Percentiles rank a stretch among this genome's conserved stretches.
phyloP scores from a whole-genome alignment of 2,888 invertebrate species.

The Dicranocentrus wangi region DNA sequence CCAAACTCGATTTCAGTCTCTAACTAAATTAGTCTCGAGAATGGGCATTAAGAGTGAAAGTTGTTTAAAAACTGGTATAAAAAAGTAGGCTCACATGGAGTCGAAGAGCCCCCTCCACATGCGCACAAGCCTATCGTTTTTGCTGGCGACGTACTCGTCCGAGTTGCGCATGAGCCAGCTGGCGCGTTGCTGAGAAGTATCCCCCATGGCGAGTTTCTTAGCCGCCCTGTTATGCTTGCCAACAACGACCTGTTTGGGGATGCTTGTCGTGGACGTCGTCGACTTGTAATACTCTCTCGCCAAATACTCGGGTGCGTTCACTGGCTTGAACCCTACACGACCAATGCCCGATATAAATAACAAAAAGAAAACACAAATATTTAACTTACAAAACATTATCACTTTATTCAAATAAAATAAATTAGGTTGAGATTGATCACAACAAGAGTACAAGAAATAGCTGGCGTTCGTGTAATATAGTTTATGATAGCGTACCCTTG shows the following conservation, averaged over 20 bases:
- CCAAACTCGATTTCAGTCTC: too few relatives aligned
- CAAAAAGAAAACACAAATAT: too few relatives aligned
- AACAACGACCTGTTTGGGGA: not conserved
- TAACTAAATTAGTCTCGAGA: too few relatives aligned
- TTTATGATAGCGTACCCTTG: conserved; percentile 17
- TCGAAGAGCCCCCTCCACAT: conserved; percentile 25
- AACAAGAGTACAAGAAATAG: too few relatives aligned
- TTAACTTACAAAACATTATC: too few relatives aligned
- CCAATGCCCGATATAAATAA: too few relatives aligned
- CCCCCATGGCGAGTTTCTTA: too few relatives aligned
- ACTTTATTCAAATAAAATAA: too few relatives aligned
- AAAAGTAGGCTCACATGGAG: conserved; percentile 28
- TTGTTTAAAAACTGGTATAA: too few relatives aligned
- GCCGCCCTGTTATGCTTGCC: not conserved
- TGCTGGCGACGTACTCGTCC: conserved; percentile 22
- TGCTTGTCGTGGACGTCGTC: conserved; percentile 37
- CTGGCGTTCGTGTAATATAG: too few relatives aligned
- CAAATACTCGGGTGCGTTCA: conserved; percentile 60
- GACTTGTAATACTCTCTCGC: conserved; percentile 67
- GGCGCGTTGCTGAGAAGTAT: too few relatives aligned
- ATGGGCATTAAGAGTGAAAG: too few relatives aligned
- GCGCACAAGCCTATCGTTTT: conserved; percentile 4
- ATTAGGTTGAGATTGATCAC: conserved; percentile 5
- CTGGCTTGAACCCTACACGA: conserved; percentile 68
- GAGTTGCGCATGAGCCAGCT: conserved; percentile 27